A percentile compares a stretch with the other conserved stretches of the same genome.
These are phyloP conservation scores for Anabacerthia variegaticeps DNA, from an alignment of 2,797 vertebrate species.

Conservation along the genomic window DNA sequence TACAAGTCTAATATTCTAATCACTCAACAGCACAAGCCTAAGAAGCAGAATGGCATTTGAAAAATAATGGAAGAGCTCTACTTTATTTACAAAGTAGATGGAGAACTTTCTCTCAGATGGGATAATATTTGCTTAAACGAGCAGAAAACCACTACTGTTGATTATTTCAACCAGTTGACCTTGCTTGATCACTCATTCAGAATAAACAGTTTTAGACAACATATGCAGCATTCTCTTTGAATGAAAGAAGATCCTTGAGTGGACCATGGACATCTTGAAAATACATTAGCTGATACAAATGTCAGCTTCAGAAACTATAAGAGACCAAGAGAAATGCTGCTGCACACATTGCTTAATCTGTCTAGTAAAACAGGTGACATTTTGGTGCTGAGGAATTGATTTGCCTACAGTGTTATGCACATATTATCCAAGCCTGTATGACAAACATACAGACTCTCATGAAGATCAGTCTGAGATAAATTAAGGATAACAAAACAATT, in stretches of 20 bases:
- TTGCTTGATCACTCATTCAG: background rate
- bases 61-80: background rate
- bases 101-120: background rate
- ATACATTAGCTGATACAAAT: background rate
- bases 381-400: background rate
- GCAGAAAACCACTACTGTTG: background rate
- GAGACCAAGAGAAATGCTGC: background rate
- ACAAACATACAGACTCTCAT: background rate
- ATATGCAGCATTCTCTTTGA: background rate
- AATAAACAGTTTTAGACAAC: background rate
- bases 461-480: background rate
- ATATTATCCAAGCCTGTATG: background rate
- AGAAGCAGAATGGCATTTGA: background rate
- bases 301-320: background rate
- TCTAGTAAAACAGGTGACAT: background rate
- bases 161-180: background rate
- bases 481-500: no score
- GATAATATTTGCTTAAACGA: background rate
- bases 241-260: background rate
- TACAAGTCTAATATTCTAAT: background rate
- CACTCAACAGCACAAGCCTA: rapidly evolving
- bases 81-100: background rate
- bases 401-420: rapidly evolving
- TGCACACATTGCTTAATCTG: background rate
- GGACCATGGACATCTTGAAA: background rate